Evolutionary conservation across 2,113 vertebrate genomes (phyloP), one percentile per base, ranked within the genome.

Genomic region (Oreochromis niloticus): DNA sequence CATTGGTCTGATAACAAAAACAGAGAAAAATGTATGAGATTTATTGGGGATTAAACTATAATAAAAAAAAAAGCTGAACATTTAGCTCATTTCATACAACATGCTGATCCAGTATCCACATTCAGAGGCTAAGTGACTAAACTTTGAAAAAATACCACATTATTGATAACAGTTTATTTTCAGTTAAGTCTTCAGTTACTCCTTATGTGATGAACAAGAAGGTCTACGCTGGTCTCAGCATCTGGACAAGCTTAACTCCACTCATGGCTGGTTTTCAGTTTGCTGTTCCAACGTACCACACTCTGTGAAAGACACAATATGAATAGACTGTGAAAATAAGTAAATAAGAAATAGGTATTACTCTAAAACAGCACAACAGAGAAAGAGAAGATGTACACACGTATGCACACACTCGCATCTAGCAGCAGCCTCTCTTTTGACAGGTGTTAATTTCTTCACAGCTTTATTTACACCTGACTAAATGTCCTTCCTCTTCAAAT

Each of bases 391-490:
- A 27, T 4, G 16, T 3, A 17, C 10, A 54, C 43, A 57, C 56
- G 57, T 13, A 57, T 22, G 34, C 36, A 50, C 80, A 83, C 46
- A 54, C 46, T 48, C 13, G 50, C 19, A 32, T 12, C 14, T 22
- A 32, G 73, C 82, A 81, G 66, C 50, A 85, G 79, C 52, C 80
- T 89, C 75, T 82, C 85, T 85, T 87, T 36, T 89, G 92, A 92
- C 93, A 93, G 88, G 90, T 89, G 94, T 91, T 94, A 78, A 94
- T 84, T 41, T 73, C 63, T 83, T 89, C 90, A 91, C 94, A 92
- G 90, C 91, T 93, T 94, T 81, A 90, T 93, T 95, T 89, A 92
- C 92, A 95, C 93, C 88, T 95, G 91, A 90, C 87, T 89, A 93
- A 94, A 93, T 94, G 95, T 96, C 92, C 93, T 93, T 94, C 90